These are phyloP conservation scores for Montipora cactus DNA, from an alignment of 64 coral and sea anemone genomes.

Conservation along the genomic window DNA sequence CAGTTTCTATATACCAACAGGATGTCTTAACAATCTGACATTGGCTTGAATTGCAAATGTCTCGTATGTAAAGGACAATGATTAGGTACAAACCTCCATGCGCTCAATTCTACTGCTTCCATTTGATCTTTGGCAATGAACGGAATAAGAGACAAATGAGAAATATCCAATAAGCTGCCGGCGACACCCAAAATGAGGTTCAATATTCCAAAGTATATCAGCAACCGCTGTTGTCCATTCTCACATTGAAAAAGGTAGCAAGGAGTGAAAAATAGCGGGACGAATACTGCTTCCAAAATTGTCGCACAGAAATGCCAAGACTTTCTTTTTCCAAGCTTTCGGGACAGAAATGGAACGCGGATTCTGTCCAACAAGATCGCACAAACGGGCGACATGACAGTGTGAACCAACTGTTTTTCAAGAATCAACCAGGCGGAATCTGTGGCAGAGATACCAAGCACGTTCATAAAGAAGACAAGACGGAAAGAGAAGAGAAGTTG, in stretches of 20 bases:
- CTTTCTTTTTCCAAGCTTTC: constrained; percentile 3
- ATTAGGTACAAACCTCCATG: not conserved
- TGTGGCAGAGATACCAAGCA: not conserved
- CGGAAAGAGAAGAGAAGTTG: not conserved
- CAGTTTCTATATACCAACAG: too few species aligned
- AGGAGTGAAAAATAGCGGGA: not conserved
- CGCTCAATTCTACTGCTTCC: not conserved
- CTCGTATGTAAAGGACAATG: not conserved
- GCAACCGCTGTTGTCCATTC: not conserved
- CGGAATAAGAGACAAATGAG: not conserved
- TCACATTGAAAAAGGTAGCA: not conserved
- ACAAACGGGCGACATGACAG: not conserved
- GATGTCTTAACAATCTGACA: too few species aligned
- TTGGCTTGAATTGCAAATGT: too few species aligned
- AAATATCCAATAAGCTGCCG: not conserved
- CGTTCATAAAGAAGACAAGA: not conserved
- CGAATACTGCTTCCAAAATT: not conserved
- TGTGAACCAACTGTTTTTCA: not conserved
- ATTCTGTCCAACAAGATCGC: not conserved
- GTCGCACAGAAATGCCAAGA: not conserved
- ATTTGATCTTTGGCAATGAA: not conserved
- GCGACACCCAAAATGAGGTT: not conserved
- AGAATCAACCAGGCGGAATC: not conserved
- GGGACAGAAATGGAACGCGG: not conserved
- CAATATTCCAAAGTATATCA: not conserved